These are phyloP conservation scores for Drosophila prosaltans DNA, from an alignment of 1,140 invertebrate genomes.

Conservation along the genomic window DNA sequence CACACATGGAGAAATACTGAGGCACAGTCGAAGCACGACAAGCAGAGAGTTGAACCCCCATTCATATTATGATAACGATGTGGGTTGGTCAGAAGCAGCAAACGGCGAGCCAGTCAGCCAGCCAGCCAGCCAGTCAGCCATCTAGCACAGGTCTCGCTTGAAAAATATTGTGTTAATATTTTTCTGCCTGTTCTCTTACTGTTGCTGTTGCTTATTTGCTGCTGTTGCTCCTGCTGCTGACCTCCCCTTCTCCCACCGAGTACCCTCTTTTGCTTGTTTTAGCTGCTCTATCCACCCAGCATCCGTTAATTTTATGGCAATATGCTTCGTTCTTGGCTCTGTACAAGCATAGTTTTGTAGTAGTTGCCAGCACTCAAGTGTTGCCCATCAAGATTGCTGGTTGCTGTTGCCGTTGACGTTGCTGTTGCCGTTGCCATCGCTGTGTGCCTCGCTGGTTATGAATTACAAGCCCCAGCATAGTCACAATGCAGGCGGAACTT, in stretches of 20 bases:
- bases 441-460: slow-evolving; percentile 58
- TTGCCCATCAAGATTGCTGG: slow-evolving; percentile 64
- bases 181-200: slow-evolving; percentile 37
- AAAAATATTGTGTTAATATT: slow-evolving; percentile 76
- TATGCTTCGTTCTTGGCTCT: slow-evolving; percentile 57
- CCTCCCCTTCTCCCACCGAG: background rate
- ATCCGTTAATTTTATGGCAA: slow-evolving; percentile 67
- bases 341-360: slow-evolving; percentile 61
- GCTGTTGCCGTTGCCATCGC: slow-evolving; percentile 4
- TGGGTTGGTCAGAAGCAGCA: slow-evolving; percentile 65
- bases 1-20: slow-evolving; percentile 1
- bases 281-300: slow-evolving; percentile 28
- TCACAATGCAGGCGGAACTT: slow-evolving; percentile 30
- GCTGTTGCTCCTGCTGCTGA: slow-evolving; percentile 20
- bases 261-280: background rate
- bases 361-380: slow-evolving; percentile 60
- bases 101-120: slow-evolving; percentile 34
- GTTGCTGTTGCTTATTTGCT: slow-evolving; percentile 37
- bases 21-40: slow-evolving; percentile 7
- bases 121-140: slow-evolving; percentile 35
- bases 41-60: slow-evolving; percentile 46
- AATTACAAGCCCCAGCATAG: slow-evolving; percentile 43
- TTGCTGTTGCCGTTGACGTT: slow-evolving; percentile 8
- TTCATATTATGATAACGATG: slow-evolving; percentile 80
- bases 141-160: slow-evolving; percentile 39